These are phyloP conservation scores for Columbina picui DNA, from an alignment of 2,113 vertebrate species.

Conservation along the genomic window DNA sequence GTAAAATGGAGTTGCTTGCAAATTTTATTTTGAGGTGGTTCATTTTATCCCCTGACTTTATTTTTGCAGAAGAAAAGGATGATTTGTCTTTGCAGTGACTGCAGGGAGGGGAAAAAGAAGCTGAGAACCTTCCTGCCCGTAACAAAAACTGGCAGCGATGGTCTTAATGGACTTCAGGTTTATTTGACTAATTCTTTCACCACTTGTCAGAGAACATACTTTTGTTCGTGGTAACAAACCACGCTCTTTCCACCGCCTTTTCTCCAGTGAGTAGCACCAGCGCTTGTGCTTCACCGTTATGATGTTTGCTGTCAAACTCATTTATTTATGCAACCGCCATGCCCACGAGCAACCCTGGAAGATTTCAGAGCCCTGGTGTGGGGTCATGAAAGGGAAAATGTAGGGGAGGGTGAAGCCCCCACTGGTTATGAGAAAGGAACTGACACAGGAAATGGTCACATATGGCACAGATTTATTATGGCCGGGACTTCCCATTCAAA, in stretches of 20 bases:
- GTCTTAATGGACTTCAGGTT: slow-evolving; percentile 71
- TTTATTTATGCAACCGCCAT: slow-evolving; percentile 88
- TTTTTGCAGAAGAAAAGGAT: slow-evolving; percentile 58
- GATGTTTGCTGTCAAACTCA: slow-evolving; percentile 90
- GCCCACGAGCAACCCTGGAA: slow-evolving; percentile 82
- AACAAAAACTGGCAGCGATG: slow-evolving; percentile 57
- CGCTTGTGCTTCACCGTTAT: slow-evolving; percentile 82
- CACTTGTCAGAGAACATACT: slow-evolving; percentile 80
- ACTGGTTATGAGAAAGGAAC: slow-evolving; percentile 88
- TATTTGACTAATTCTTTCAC: slow-evolving; percentile 85
- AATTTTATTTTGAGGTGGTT: slow-evolving; percentile 35
- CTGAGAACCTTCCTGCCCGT: slow-evolving; percentile 45
- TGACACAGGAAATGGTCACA: slow-evolving; percentile 93
- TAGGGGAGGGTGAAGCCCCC: slow-evolving; percentile 62
- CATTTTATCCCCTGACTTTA: slow-evolving; percentile 58
- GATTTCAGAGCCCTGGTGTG: slow-evolving; percentile 87
- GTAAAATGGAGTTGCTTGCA: not conserved
- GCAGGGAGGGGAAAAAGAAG: not conserved
- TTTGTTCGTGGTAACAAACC: slow-evolving; percentile 73
- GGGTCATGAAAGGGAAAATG: slow-evolving; percentile 83
- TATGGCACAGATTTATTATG: slow-evolving; percentile 93
- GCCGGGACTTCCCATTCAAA: slow-evolving; percentile 88
- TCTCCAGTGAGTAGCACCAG: slow-evolving; percentile 74
- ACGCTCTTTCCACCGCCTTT: slow-evolving; percentile 71
- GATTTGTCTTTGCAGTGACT: slow-evolving; percentile 66